phyloP scores from a whole-genome alignment of 2,113 vertebrate genomes.

The Fregetta grallaria region DNA sequence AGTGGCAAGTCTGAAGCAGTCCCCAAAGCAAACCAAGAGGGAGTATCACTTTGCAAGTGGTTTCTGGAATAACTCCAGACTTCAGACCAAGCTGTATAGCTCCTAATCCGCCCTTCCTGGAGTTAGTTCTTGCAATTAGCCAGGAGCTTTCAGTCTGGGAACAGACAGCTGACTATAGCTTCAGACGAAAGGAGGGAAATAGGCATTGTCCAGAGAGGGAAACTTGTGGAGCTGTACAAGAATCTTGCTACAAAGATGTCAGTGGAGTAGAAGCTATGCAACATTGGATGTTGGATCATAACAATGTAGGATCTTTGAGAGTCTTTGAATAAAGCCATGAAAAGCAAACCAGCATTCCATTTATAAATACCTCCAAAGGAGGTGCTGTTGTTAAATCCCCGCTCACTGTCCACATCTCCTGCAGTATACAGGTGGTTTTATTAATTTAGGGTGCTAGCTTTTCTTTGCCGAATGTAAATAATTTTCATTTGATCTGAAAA shows the following conservation, averaged over 20 bases:
- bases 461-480: background rate
- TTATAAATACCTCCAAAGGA: background rate
- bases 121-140: background rate
- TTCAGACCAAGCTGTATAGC: background rate
- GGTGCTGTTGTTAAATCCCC: background rate
- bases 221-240: background rate
- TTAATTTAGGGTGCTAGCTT: background rate
- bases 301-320: background rate
- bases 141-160: background rate
- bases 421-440: background rate
- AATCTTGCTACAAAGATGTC: background rate
- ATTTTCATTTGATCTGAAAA: background rate
- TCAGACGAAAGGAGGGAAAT: background rate
- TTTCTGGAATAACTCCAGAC: background rate
- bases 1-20: background rate
- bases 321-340: background rate
- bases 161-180: background rate
- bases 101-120: background rate
- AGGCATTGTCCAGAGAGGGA: background rate
- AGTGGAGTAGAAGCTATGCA: background rate
- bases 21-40: background rate
- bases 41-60: background rate
- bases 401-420: background rate
- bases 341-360: background rate
- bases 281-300: background rate